A percentile compares a stretch with the other conserved stretches of the same genome.
Evolutionary conservation across 2,797 vertebrate genomes (phyloP).

Genomic region (Sparus aurata): DNA sequence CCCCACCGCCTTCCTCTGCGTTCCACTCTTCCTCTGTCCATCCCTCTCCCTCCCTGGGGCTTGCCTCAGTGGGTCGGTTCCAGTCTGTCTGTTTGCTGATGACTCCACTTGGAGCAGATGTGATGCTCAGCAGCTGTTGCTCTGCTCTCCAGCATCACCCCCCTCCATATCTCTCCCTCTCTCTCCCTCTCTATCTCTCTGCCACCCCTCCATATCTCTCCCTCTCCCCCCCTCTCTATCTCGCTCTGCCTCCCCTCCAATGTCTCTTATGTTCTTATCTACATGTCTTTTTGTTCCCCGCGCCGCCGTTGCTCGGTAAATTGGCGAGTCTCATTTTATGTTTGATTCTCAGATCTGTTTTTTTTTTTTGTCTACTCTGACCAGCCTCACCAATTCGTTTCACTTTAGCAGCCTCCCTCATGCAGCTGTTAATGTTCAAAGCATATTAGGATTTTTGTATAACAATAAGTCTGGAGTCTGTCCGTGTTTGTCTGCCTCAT

Average conservation of each 20-base stretch:
- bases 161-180: neutral
- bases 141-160: constrained; percentile 56
- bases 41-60: constrained; percentile 71
- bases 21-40: constrained; percentile 59
- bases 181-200: no score
- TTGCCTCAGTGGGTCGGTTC: constrained; percentile 81
- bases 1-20: neutral
- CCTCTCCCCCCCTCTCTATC: constrained; percentile 19
- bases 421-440: constrained; percentile 64
- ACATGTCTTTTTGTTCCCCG: constrained; percentile 42
- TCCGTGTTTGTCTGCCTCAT: constrained; percentile 45
- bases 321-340: constrained; percentile 58
- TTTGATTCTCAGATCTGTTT: constrained; percentile 49
- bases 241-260: constrained; percentile 44
- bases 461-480: constrained; percentile 57
- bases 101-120: constrained; percentile 86
- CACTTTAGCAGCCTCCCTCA: constrained; percentile 29
- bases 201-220: neutral
- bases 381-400: constrained; percentile 58
- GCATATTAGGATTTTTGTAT: constrained; percentile 51
- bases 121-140: constrained; percentile 88
- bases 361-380: constrained; percentile 40
- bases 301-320: constrained; percentile 47
- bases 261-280: constrained; percentile 61
- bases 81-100: constrained; percentile 85